Evolutionary conservation across 2,113 vertebrate genomes (phyloP).

Genomic region (Cynocephalus volans): DNA sequence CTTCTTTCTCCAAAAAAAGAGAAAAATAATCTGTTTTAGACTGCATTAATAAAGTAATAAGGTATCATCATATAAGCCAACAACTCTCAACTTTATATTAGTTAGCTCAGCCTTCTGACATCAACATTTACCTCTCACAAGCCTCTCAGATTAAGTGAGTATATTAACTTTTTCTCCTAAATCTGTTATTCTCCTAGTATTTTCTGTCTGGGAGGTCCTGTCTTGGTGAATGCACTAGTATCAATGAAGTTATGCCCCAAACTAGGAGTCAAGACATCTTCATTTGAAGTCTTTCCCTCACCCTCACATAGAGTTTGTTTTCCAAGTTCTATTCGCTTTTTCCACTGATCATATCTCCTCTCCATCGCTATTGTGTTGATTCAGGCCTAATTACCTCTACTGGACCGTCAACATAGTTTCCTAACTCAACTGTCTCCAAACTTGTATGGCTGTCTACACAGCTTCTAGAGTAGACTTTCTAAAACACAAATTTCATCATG

Average conservation of each 20-base stretch:
- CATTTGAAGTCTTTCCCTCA: background rate
- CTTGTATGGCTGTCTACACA: background rate
- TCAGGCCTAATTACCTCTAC: background rate
- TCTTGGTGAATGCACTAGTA: background rate
- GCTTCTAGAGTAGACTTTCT: constrained; percentile 3
- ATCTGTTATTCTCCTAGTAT: background rate
- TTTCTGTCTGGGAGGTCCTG: background rate
- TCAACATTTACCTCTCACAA: background rate
- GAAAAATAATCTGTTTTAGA: background rate
- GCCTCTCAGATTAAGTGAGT: background rate
- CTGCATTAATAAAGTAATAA: background rate
- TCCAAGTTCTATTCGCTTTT: background rate
- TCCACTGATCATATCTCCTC: background rate
- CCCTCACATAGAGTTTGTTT: background rate
- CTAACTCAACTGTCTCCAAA: background rate
- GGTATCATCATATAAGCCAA: background rate
- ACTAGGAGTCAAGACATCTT: background rate
- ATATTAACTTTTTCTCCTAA: background rate
- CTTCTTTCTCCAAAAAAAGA: background rate
- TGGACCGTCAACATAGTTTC: background rate
- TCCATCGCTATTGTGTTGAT: background rate
- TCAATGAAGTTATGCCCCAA: background rate
- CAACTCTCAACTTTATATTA: background rate
- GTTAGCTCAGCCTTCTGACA: background rate
- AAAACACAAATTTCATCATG: background rate